These are phyloP conservation scores for Vicugna pacos DNA, from an alignment of 2,113 vertebrate species.

Conservation along the genomic window DNA sequence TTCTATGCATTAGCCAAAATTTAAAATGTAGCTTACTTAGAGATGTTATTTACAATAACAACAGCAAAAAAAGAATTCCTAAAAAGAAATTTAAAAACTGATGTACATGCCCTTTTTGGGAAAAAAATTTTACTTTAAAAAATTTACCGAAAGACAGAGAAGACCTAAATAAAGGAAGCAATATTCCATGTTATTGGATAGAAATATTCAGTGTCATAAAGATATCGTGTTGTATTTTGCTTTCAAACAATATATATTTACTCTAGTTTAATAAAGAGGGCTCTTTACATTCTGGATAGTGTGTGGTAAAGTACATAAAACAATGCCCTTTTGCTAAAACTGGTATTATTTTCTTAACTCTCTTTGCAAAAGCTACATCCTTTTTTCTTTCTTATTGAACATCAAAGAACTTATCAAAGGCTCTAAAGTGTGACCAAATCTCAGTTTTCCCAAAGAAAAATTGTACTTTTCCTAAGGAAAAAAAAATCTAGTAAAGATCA, in stretches of 20 bases:
- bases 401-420: conserved; percentile 75
- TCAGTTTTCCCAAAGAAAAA: conserved; percentile 69
- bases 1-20: background rate
- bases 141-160: background rate
- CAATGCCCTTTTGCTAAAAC: conserved; percentile 46
- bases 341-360: conserved; percentile 63
- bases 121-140: background rate
- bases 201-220: background rate
- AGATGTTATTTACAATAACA: background rate
- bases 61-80: background rate
- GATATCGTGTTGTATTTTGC: background rate
- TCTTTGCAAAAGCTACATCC: conserved; percentile 62
- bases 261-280: background rate
- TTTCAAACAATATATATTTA: conserved; percentile 41
- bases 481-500: conserved; percentile 22
- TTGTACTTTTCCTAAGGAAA: conserved; percentile 24
- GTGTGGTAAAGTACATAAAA: conserved; percentile 41
- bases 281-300: background rate
- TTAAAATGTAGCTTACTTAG: background rate
- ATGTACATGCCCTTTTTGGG: background rate
- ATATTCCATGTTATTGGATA: background rate
- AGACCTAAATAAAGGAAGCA: background rate
- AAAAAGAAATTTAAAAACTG: background rate
- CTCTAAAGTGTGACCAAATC: conserved; percentile 70
- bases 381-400: conserved; percentile 76